Conservation (phyloP, 2,888 invertebrate species). For the Volucella zonaria region DNA sequence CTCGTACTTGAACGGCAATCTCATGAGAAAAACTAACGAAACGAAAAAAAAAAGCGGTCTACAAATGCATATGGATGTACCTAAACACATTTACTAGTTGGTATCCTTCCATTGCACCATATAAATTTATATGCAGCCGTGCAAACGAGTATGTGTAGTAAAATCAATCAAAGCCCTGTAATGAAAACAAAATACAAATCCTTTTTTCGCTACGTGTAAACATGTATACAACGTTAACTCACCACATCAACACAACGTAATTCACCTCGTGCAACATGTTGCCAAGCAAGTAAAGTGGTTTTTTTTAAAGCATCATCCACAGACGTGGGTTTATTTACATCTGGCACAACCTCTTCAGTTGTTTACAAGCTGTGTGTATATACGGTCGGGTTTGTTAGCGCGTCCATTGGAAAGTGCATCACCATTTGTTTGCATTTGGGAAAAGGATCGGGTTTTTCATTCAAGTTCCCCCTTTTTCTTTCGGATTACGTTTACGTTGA, state of each 20-base stretch:
- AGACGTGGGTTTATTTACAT: slow-evolving; percentile 74
- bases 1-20: too few species aligned
- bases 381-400: slow-evolving; percentile 54
- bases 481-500: slow-evolving; percentile 57
- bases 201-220: slow-evolving; percentile 10
- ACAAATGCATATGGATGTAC: too few species aligned
- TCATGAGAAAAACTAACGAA: too few species aligned
- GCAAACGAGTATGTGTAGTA: not conserved
- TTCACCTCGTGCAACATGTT: slow-evolving; percentile 70
- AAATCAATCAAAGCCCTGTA: not conserved
- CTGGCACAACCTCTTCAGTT: slow-evolving; percentile 73
- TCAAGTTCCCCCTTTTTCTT: slow-evolving; percentile 58
- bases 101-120: too few species aligned
- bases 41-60: too few species aligned
- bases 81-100: too few species aligned
- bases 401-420: slow-evolving; percentile 63
- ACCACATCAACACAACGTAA: slow-evolving; percentile 59
- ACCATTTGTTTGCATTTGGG: slow-evolving; percentile 31
- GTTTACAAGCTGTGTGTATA: slow-evolving; percentile 71
- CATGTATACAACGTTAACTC: slow-evolving; percentile 35
- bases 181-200: slow-evolving; percentile 13
- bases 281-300: slow-evolving; percentile 35
- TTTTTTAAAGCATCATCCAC: slow-evolving; percentile 58
- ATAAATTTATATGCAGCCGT: too few species aligned
- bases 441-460: slow-evolving; percentile 71